A percentile compares a stretch with the other conserved stretches of the same genome.
phyloP scores from a whole-genome alignment of 2,888 invertebrate genomes.

The Meghimatium bilineatum region DNA sequence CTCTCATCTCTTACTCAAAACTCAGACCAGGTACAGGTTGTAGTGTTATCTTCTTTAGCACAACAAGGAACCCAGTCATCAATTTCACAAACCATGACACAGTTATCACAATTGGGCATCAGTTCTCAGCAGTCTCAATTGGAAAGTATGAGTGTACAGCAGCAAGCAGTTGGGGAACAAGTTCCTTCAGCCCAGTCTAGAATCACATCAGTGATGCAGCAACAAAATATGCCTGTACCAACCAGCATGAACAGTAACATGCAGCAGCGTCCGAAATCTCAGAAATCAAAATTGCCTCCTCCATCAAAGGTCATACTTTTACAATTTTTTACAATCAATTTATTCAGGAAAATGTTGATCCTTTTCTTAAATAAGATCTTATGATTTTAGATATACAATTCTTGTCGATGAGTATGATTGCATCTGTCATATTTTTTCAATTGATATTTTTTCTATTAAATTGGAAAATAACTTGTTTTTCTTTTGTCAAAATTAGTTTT shows the following conservation, averaged over 20 bases:
- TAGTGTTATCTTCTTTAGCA: constrained; percentile 36
- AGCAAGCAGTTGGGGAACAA: constrained; percentile 52
- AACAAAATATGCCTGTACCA: constrained; percentile 42
- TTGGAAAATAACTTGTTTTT: too few species aligned
- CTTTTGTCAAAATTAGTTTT: too few species aligned
- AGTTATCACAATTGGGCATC: constrained; percentile 51
- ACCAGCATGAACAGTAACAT: constrained; percentile 53
- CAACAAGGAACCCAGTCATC: constrained; percentile 45
- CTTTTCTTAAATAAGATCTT: too few species aligned
- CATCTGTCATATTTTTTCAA: too few species aligned
- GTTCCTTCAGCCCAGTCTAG: constrained; percentile 44
- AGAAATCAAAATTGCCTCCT: constrained; percentile 83
- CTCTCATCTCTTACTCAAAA: constrained; percentile 48
- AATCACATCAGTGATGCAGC: constrained; percentile 47
- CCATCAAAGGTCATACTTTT: constrained; percentile 84
- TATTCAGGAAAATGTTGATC: too few species aligned
- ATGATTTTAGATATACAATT: too few species aligned
- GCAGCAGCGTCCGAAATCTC: constrained; percentile 81
- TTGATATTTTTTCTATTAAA: too few species aligned
- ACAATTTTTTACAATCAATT: background rate
- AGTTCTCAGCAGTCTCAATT: constrained; percentile 43
- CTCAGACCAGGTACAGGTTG: constrained; percentile 39
- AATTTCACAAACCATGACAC: constrained; percentile 47
- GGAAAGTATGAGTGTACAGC: constrained; percentile 51
- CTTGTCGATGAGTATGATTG: too few species aligned